phyloP scores from a whole-genome alignment of 2,888 invertebrate genomes.

The Lasius fuliginosus region DNA sequence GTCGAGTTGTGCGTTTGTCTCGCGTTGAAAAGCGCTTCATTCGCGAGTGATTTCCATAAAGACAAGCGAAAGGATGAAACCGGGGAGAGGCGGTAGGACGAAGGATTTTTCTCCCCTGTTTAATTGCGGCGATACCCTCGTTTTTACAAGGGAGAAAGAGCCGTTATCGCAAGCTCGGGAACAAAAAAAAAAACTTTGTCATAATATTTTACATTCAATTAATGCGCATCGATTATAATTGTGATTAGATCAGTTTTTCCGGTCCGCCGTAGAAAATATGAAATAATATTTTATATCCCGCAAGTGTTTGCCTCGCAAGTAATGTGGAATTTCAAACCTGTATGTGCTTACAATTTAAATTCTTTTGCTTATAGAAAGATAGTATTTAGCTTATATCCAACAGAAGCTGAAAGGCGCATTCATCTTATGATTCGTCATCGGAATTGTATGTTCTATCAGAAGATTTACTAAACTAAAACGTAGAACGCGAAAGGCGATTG shows the following conservation, averaged over 20 bases:
- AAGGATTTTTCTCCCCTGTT: neutral
- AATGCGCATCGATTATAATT: neutral
- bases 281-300: neutral
- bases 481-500: neutral
- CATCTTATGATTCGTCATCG: neutral
- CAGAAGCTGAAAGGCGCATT: neutral
- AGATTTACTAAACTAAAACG: neutral
- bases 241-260: neutral
- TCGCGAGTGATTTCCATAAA: slow-evolving; percentile 67
- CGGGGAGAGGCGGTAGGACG: neutral
- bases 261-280: neutral
- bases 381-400: neutral
- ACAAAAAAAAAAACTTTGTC: neutral
- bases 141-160: neutral
- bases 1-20: slow-evolving; percentile 66
- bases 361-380: neutral
- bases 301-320: neutral
- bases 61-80: slow-evolving; percentile 27
- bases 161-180: neutral
- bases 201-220: slow-evolving; percentile 32
- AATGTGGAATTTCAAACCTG: neutral
- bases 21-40: slow-evolving; percentile 53
- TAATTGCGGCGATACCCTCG: slow-evolving; percentile 7
- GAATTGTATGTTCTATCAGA: neutral
- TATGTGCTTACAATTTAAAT: neutral